Base-by-base conservation (phyloP, 2,113 vertebrate genomes). In the Anser brachyrhynchus region DNA sequence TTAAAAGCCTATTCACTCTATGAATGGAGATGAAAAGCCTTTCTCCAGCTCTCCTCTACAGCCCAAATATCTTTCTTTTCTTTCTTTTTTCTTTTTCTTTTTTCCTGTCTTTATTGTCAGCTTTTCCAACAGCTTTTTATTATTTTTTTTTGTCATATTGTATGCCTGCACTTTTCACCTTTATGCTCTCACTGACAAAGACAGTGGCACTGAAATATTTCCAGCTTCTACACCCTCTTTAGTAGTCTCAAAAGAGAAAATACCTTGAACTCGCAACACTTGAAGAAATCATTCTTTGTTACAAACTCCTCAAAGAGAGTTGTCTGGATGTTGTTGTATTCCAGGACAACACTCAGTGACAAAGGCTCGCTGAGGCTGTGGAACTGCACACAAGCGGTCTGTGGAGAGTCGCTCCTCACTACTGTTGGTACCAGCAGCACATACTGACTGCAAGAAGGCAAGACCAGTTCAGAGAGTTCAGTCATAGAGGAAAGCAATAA, bases 251-350 rank as follows among this genome's bases (percentile, higher is more conserved):
- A 76, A 92, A 70, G 29, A 67, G 70, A 54, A 75, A 82, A 89
- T 96, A 97, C 97, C 95, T 95, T 14, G 52, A 98, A 97, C n/a
- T 85, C 29, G 6, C 9, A 15, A 37, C 97, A 97, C 81, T 84
- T 93, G 92, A 97, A 98, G 92, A 92, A 92, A 69, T 92, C 89
- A 26, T 62, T 70, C 31, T 25, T 11, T 44, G 15, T 37, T 62
- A 95, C 20, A 0, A 20, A 22, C 14, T 97, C 96, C 65, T 95
- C 71, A n/a, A 96, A 67, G 21, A 98, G 41, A 22, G 69, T 93
- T 23, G 33, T 49, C 7, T 6, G 79, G 43, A 31, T 13, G 1
- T 46, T 77, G 58, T 71, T 77, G 3, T 97, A 96, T 17, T 97
- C 62, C 82, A 98, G 86, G 69, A 64, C 1, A 6, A 91, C 16